Conservation (phyloP, 2,797 vertebrate genomes). For the Chromis chromis region DNA sequence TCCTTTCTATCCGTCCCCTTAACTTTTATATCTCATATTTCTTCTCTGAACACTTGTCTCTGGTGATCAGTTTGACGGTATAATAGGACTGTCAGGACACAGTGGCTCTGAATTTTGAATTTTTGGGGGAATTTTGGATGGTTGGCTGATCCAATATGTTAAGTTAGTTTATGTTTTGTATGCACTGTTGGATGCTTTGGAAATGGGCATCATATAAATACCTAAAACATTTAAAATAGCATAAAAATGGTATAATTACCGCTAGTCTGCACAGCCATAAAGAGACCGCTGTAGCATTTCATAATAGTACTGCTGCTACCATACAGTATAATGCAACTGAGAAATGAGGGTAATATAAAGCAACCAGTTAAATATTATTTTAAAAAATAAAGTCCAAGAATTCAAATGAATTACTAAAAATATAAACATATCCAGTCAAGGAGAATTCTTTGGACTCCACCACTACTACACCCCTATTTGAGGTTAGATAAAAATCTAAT, state of each 20-base stretch:
- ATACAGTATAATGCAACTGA: no score
- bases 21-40: constrained; percentile 20
- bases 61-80: neutral
- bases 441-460: neutral
- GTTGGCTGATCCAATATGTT: neutral
- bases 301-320: no score
- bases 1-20: constrained; percentile 10
- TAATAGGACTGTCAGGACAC: neutral
- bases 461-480: neutral
- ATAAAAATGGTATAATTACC: no score
- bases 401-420: no score
- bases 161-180: neutral
- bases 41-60: neutral
- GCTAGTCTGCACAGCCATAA: no score
- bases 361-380: no score
- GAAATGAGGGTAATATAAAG: neutral
- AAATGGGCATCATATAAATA: neutral
- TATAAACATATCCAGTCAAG: neutral
- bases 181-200: neutral
- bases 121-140: neutral
- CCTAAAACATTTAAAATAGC: no score
- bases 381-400: no score
- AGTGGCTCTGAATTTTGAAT: neutral
- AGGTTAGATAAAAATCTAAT: neutral
- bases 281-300: no score